Percentiles rank a stretch among this genome's conserved stretches.
Conservation (phyloP, 2,888 invertebrate species). For the Drosophila acutilabella region DNA sequence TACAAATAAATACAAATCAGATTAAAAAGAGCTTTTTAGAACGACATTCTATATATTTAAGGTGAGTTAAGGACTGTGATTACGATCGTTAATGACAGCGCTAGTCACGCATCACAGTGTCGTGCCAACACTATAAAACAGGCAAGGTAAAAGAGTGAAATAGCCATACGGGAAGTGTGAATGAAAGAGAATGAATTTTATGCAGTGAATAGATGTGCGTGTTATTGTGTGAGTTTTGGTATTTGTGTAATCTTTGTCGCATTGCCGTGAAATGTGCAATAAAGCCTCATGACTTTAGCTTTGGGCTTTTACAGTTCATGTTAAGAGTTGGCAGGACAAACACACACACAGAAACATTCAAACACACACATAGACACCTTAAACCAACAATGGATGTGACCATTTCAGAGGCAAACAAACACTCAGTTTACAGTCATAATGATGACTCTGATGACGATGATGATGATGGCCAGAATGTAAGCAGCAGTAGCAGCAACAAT, state of each 20-base stretch:
- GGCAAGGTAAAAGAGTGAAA: neutral
- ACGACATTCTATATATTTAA: neutral
- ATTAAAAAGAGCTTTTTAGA: neutral
- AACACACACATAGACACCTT: slow-evolving; percentile 32
- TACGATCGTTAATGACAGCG: slow-evolving; percentile 19
- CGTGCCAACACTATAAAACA: slow-evolving; percentile 2
- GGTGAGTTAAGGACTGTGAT: slow-evolving; percentile 17
- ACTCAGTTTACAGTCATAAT: slow-evolving; percentile 18
- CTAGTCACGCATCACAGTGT: slow-evolving; percentile 27
- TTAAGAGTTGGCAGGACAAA: slow-evolving; percentile 52
- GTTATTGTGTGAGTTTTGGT: slow-evolving; percentile 15
- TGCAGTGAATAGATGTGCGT: slow-evolving; percentile 16
- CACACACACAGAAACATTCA: neutral
- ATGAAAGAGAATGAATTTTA: slow-evolving; percentile 1
- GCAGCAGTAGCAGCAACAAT: slow-evolving; percentile 47
- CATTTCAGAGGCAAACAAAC: slow-evolving; percentile 33
- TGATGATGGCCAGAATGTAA: slow-evolving; percentile 28
- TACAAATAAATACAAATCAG: neutral
- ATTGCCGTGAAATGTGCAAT: slow-evolving; percentile 74
- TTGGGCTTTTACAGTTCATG: slow-evolving; percentile 63
- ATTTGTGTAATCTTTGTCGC: slow-evolving; percentile 68
- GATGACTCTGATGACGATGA: slow-evolving; percentile 16
- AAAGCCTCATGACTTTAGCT: slow-evolving; percentile 70
- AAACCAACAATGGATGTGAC: slow-evolving; percentile 43
- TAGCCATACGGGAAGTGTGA: neutral